phyloP scores from a whole-genome alignment of 1,140 invertebrate species.

The Parasteatoda tepidariorum region DNA sequence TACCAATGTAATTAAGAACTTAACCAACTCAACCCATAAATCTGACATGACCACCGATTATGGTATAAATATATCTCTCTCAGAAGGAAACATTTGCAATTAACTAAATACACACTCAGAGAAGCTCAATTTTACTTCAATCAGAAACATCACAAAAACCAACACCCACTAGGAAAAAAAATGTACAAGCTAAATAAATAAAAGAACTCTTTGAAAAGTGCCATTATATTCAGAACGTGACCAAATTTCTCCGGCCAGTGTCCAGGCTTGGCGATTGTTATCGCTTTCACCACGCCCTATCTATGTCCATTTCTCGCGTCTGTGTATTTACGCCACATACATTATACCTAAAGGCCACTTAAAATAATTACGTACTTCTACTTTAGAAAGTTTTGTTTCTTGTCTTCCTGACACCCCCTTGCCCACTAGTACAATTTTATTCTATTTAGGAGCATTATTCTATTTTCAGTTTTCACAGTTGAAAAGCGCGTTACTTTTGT shows the following conservation, averaged over 20 bases:
- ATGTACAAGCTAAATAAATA: conserved; percentile 24
- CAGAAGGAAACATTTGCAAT: background rate
- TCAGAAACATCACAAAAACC: no score
- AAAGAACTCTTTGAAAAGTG: conserved; percentile 19
- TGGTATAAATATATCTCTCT: background rate
- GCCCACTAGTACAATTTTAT: background rate
- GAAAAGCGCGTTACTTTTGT: background rate
- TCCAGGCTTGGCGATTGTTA: conserved; percentile 22
- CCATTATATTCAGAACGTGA: conserved; percentile 36
- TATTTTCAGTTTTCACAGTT: background rate
- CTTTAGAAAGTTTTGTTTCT: conserved; percentile 36
- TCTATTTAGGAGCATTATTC: background rate
- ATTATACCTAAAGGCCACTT: conserved; percentile 41
- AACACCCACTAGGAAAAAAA: background rate
- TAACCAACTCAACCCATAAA: no score
- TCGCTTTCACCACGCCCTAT: conserved; percentile 36
- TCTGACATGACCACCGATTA: background rate
- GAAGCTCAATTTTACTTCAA: no score
- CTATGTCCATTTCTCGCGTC: conserved; percentile 15
- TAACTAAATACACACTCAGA: background rate
- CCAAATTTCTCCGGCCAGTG: conserved; percentile 16
- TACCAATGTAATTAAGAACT: no score
- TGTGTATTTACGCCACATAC: conserved; percentile 34
- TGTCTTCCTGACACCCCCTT: background rate
- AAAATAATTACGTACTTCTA: conserved; percentile 44